Evolutionary conservation across 2,888 invertebrate species (phyloP), one percentile per base, ranked within the genome.

Genomic region (Fissipunctia ypsillon): DNA sequence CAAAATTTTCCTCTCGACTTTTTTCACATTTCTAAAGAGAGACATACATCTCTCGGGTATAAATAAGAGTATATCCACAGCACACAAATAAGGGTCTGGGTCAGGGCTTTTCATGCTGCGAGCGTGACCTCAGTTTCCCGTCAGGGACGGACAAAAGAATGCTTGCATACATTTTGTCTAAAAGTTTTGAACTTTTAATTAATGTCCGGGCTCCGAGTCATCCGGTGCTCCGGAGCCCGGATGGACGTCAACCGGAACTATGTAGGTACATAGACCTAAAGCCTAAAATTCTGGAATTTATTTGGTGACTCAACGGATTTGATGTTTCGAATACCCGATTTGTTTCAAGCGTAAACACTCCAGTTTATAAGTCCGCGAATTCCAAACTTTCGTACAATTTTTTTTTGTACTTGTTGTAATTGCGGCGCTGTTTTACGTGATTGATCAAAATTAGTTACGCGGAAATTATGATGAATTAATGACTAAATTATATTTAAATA

Each of bases 151-250:
- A 52, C 43, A 73, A 50, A 57, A 41, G 5, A 73, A 28, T 12
- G 43, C 52, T 43, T 25, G 38, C 28, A 64, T 38, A 56, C 28
- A 57, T 41, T 57, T 50, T 35, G 74, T 31, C 22, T 54, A 22
- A 48, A 41, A 65, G 25, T 52, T 61, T 43, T 50, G 25, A 71
- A 59, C 4, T 73, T 73, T 73, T 65, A 73, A 74, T 57, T 41
- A 74, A 57, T 22, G 3, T 35, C 65, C 48, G 56, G 38, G 2
- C 25, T 60, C 9, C 16, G 71, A 4, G 10, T 28, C 14, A 73
- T 43, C 10, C 28, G 28, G 19, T 14, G n/a, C 48, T 73, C 65
- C 74, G 41, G 56, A 41, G 50, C 2, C 72, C 59, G 72, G 72
- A 59, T 50, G 35, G 7, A 50, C 6, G 22, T 52, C 52, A 41